Base-by-base conservation (phyloP, 2,888 invertebrate species). In the Cancer borealis region DNA sequence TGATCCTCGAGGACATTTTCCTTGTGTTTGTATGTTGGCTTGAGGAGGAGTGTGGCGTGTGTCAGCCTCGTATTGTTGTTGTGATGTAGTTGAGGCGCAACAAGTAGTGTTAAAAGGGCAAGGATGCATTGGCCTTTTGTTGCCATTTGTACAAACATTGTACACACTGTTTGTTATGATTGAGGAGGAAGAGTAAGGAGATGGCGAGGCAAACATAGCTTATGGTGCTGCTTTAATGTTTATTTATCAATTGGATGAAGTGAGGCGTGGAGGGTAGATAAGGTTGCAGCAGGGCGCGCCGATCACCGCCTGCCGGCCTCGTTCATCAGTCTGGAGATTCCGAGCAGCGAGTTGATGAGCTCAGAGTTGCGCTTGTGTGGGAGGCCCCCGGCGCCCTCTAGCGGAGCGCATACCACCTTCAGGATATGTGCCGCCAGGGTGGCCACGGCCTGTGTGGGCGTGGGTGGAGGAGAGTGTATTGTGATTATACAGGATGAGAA, bases 351-450 rank as follows among this genome's bases (percentile, higher is more conserved):
- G 93, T 93, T 93, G 79, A 89, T 93, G 73, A 92, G 88, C 26
- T 92, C 92, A 39, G 92, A 88, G 92, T 92, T 92, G n/a, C 92
- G 92, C 60, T 92, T 92, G 92, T 92, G 92, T 8, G 60, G 54
- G n/a, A 87, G 60, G 54, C 47, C 84, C 5, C 54, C 87, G 45
- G 73, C 46, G 14, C 88, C 30, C 10, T 26, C 47, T 66, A 45
- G 88, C 21, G 92, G 47, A 14, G 60, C 88, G 17, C 60, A 60
- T 17, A 49, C 66, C n/a, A 88, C 60, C 30, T 88, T 49, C 39
- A 92, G 92, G 54, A 92, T 92, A 45, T 88, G 92, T 6, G 60
- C 88, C 21, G 92, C 88, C 87, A 92, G 54, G 45, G 39, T 60
- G 39, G 92, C 92, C 88, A 92, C 92, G 88, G 88, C 26, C 92